phyloP scores from a whole-genome alignment of 2,113 vertebrate species.

The Neogobius melanostomus region DNA sequence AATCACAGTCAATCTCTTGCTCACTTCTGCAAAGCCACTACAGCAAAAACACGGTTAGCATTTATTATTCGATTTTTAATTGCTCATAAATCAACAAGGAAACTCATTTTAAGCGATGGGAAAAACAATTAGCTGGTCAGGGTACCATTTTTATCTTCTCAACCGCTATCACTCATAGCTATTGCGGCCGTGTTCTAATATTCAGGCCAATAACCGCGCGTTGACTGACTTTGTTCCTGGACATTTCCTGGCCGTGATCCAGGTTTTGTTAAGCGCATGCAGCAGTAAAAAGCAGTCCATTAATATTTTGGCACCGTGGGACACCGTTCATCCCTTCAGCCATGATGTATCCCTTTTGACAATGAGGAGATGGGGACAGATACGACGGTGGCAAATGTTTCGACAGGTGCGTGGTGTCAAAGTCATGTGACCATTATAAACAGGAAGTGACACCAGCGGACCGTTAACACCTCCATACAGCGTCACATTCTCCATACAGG shows the following conservation, averaged over 20 bases:
- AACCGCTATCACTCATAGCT: background rate
- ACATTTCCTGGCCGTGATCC: slow-evolving; percentile 20
- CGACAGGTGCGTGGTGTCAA: slow-evolving; percentile 37
- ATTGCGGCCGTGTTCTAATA: background rate
- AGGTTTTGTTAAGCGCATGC: slow-evolving; percentile 5
- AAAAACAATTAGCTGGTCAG: background rate
- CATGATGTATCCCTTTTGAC: background rate
- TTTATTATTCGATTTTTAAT: too few relatives aligned
- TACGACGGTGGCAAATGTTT: slow-evolving; percentile 12
- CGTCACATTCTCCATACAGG: slow-evolving; percentile 3
- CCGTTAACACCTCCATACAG: slow-evolving; percentile 30
- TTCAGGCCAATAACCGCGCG: background rate
- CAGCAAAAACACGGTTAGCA: too few relatives aligned
- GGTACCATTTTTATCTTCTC: background rate
- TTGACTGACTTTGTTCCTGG: slow-evolving; percentile 14
- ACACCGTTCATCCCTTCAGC: slow-evolving; percentile 27
- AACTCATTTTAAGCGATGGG: too few relatives aligned
- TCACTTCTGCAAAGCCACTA: too few relatives aligned
- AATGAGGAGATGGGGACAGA: background rate
- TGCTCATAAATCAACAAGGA: too few relatives aligned
- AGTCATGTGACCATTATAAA: slow-evolving; percentile 21
- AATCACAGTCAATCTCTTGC: too few relatives aligned
- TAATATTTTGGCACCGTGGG: slow-evolving; percentile 7
- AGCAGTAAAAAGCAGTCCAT: slow-evolving; percentile 14
- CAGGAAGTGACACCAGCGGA: slow-evolving; percentile 36